Conservation (phyloP, 2,888 invertebrate genomes). For the Palloptera scutellata region DNA sequence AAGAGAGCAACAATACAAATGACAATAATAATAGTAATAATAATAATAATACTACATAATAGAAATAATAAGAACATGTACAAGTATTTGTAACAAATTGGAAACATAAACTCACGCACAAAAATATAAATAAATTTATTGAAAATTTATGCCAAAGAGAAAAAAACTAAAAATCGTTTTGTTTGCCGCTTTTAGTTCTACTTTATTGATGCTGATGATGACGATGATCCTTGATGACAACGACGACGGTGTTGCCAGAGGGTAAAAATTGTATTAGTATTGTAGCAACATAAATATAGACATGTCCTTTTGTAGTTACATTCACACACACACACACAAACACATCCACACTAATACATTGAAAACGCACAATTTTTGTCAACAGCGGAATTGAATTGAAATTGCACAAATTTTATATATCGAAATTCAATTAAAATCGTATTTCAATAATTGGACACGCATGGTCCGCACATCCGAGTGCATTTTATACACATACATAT, state of each 20-base stretch:
- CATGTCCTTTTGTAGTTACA: not conserved
- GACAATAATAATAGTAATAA: slow-evolving; percentile 13
- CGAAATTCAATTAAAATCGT: slow-evolving; percentile 61
- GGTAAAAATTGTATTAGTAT: slow-evolving; percentile 20
- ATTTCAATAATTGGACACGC: slow-evolving; percentile 63
- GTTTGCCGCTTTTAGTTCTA: no score
- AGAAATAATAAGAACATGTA: not conserved
- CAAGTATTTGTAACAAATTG: not conserved
- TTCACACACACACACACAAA: not conserved
- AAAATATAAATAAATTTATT: slow-evolving; percentile 14
- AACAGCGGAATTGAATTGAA: slow-evolving; percentile 27
- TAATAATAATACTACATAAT: not conserved
- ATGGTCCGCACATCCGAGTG: slow-evolving; percentile 58
- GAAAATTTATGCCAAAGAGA: slow-evolving; percentile 15
- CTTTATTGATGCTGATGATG: no score
- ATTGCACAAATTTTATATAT: slow-evolving; percentile 51
- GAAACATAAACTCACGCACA: not conserved
- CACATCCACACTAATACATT: not conserved
- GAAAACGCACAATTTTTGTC: not conserved
- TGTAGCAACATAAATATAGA: not conserved
- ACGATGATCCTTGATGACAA: no score
- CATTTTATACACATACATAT: slow-evolving; percentile 10
- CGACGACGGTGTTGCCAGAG: not conserved
- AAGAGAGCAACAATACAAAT: not conserved
- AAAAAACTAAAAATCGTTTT: slow-evolving; percentile 12